These are phyloP conservation scores for Alexandromys fortis DNA, from an alignment of 2,113 vertebrate species.

Conservation along the genomic window DNA sequence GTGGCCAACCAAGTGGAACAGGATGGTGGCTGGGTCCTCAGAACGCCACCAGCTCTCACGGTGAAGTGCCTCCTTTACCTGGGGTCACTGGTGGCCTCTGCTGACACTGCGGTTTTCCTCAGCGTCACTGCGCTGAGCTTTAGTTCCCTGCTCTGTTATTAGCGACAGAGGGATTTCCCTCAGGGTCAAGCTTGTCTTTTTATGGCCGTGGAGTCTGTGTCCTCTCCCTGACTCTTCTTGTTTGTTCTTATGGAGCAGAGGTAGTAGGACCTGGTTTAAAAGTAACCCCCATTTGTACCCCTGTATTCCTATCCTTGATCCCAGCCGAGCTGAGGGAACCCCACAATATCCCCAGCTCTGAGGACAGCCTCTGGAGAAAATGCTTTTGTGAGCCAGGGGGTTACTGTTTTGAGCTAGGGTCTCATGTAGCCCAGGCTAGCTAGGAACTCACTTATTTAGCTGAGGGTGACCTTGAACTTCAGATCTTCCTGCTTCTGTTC, in stretches of 20 bases:
- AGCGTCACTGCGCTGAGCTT: constrained; percentile 33
- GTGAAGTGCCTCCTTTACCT: constrained; percentile 20
- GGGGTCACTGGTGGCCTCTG: constrained; percentile 43
- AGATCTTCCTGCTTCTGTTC: neutral
- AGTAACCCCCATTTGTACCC: neutral
- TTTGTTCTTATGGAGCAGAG: neutral
- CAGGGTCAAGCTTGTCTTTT: constrained; percentile 50
- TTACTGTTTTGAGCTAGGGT: neutral
- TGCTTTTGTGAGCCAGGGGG: neutral
- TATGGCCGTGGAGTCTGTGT: constrained; percentile 1
- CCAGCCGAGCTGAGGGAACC: neutral
- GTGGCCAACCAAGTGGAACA: neutral
- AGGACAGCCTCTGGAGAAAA: neutral
- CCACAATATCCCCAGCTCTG: neutral
- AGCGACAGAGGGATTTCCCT: constrained; percentile 49
- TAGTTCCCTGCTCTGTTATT: constrained; percentile 30
- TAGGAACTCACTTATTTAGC: neutral
- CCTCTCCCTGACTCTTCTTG: neutral
- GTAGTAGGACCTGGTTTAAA: neutral
- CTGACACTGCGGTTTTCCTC: constrained; percentile 54
- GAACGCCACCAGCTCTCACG: neutral
- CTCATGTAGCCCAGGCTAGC: neutral
- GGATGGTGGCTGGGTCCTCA: neutral
- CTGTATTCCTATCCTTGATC: neutral
- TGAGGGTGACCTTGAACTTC: neutral